A percentile compares a stretch with the other conserved stretches of the same genome.
Conservation (phyloP, 2,888 invertebrate species). For the Xanthia icteritia region DNA sequence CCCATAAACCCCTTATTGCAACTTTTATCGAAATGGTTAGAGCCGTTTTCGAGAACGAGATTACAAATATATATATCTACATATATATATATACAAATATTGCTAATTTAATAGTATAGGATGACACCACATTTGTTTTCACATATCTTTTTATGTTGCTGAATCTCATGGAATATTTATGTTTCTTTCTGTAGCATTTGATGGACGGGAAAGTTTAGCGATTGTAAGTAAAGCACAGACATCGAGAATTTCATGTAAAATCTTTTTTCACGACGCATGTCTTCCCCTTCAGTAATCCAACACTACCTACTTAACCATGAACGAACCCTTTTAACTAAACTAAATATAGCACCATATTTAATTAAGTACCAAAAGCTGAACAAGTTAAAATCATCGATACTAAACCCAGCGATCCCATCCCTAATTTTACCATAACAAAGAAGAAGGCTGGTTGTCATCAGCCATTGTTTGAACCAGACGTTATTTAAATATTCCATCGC, state of each 20-base stretch:
- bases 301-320: constrained; percentile 11
- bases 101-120: no score
- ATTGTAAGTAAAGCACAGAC: background rate
- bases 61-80: no score
- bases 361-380: constrained; percentile 21
- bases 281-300: constrained; percentile 15
- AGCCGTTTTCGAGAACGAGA: no score
- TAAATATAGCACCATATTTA: constrained; percentile 36
- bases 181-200: background rate
- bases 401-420: constrained; percentile 66
- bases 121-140: background rate
- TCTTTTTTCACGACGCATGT: background rate
- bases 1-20: no score
- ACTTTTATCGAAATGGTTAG: no score
- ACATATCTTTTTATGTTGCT: background rate
- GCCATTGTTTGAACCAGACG: constrained; percentile 87
- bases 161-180: no score
- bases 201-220: background rate
- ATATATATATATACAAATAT: no score
- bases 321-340: constrained; percentile 25
- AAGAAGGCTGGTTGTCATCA: constrained; percentile 80
- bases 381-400: constrained; percentile 44
- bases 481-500: constrained; percentile 86
- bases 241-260: background rate
- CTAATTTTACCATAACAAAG: constrained; percentile 87